Evolutionary conservation across 2,888 invertebrate genomes (phyloP).

Genomic region (Trissoscelio sp.): DNA sequence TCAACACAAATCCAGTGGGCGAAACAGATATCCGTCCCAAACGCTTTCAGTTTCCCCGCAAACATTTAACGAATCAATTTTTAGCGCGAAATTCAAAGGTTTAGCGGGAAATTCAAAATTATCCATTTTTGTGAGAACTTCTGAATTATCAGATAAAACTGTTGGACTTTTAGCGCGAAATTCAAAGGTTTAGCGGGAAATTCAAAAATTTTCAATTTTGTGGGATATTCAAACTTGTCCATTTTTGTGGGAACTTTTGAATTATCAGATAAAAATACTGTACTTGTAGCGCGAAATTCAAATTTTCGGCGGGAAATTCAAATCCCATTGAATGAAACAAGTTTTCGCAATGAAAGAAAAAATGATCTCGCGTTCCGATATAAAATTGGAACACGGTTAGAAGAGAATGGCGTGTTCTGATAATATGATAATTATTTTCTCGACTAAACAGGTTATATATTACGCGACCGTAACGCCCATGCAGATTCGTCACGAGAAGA

Average conservation of each 20-base stretch:
- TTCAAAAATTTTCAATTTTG: too few species aligned
- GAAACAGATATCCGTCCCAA: conserved; percentile 37
- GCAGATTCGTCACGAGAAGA: conserved; percentile 33
- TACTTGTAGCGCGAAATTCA: too few species aligned
- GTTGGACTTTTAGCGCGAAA: too few species aligned
- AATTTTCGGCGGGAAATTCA: conserved; percentile 23
- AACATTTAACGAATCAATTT: conserved; percentile 5
- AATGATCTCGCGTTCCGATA: neutral
- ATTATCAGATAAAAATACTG: too few species aligned
- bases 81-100: conserved; percentile 8
- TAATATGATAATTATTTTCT: conserved; percentile 71
- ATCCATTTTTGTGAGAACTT: too few species aligned
- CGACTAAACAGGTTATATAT: conserved; percentile 55
- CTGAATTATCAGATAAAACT: too few species aligned
- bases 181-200: neutral
- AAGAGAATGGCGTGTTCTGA: conserved; percentile 70
- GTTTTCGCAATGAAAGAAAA: too few species aligned
- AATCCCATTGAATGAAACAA: too few species aligned
- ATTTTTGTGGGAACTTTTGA: too few species aligned
- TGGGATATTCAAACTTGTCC: too few species aligned
- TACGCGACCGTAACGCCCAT: conserved; percentile 59
- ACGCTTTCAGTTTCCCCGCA: neutral
- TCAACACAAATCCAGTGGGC: conserved; percentile 37
- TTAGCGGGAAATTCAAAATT: neutral
- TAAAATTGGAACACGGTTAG: conserved; percentile 64